phyloP scores from a whole-genome alignment of 2,888 invertebrate species.

The Tinea trinotella region DNA sequence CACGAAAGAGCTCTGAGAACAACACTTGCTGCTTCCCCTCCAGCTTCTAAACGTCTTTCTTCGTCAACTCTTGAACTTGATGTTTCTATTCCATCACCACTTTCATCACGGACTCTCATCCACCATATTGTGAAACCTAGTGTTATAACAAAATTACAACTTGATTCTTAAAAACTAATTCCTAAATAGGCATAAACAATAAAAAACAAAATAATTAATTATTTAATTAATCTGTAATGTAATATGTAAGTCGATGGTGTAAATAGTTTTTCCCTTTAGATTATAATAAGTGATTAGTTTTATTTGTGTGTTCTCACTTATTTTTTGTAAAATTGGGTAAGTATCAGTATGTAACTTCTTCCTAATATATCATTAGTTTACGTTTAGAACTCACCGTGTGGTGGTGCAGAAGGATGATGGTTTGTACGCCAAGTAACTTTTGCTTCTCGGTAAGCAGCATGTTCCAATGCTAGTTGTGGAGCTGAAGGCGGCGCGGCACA shows the following conservation, averaged over 20 bases:
- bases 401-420: conserved; percentile 72
- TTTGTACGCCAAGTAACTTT: conserved; percentile 59
- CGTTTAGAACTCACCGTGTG: conserved; percentile 57
- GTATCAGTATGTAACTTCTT: too few relatives aligned
- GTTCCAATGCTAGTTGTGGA: conserved; percentile 78
- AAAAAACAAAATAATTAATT: too few relatives aligned
- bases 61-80: conserved; percentile 43
- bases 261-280: too few relatives aligned
- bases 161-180: too few relatives aligned
- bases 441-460: conserved; percentile 78
- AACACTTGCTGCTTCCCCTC: conserved; percentile 49
- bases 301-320: too few relatives aligned
- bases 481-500: conserved; percentile 83
- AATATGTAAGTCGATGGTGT: too few relatives aligned
- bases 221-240: too few relatives aligned
- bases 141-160: not conserved
- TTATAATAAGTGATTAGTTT: too few relatives aligned
- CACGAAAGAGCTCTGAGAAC: conserved; percentile 51
- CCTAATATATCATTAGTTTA: too few relatives aligned
- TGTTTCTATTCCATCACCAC: conserved; percentile 42
- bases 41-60: conserved; percentile 50
- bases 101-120: conserved; percentile 55
- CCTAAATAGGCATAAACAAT: too few relatives aligned
- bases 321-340: too few relatives aligned
- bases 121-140: conserved; percentile 59